Conservation (phyloP, 2,797 vertebrate species). For the Chromis chromis region DNA sequence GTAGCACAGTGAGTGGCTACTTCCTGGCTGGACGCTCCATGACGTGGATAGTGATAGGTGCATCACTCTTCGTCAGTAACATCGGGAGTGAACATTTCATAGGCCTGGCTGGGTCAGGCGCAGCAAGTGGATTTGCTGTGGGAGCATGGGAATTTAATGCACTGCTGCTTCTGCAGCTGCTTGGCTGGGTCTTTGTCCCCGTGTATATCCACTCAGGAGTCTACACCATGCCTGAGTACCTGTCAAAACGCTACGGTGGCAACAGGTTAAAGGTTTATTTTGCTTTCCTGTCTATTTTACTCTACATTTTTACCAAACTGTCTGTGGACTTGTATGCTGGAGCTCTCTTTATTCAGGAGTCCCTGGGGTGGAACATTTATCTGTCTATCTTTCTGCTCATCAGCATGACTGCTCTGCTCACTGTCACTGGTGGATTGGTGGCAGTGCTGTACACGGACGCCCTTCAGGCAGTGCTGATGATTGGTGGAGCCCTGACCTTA, state of each 20-base stretch:
- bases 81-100: constrained; percentile 99
- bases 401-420: constrained; percentile 94
- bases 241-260: constrained; percentile 96
- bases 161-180: constrained; percentile 95
- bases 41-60: constrained; percentile 95
- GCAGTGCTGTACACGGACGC: constrained; percentile 98
- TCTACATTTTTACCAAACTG: constrained; percentile 99
- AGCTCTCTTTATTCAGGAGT: constrained; percentile 98
- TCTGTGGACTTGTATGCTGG: constrained; percentile 98
- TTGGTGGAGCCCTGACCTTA: constrained; percentile 93
- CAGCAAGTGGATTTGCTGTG: constrained; percentile 97
- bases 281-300: constrained; percentile 91
- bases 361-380: constrained; percentile 98
- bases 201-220: constrained; percentile 98
- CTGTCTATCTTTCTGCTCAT: constrained; percentile 95
- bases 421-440: constrained; percentile 94
- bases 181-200: constrained; percentile 98
- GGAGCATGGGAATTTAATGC: constrained; percentile 99
- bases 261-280: constrained; percentile 97
- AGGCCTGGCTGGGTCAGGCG: constrained; percentile 97
- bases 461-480: constrained; percentile 97
- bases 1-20: constrained; percentile 97
- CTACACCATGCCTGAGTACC: constrained; percentile 98
- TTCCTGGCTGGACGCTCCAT: constrained; percentile 98
- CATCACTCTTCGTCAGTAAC: constrained; percentile 99